Evolutionary conservation across 2,888 invertebrate species (phyloP).

Genomic region (Synanthedon andrenaeformis): DNA sequence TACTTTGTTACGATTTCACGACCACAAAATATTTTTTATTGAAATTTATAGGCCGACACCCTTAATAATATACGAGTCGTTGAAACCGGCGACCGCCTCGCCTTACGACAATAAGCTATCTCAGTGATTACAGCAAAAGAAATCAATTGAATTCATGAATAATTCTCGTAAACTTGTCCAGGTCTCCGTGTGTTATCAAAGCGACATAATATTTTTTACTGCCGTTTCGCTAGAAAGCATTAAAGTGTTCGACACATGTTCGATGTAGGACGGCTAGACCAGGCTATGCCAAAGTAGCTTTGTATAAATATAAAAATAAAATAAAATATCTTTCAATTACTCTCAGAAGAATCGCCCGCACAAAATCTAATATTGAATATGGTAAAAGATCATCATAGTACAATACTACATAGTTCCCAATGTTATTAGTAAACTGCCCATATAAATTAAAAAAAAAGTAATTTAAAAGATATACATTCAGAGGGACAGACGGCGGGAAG

Average conservation of each 20-base stretch:
- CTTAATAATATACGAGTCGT: constrained; percentile 10
- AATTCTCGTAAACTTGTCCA: constrained; percentile 47
- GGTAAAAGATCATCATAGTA: too few relatives aligned
- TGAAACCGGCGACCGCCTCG: constrained; percentile 3
- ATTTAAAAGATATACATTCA: too few relatives aligned
- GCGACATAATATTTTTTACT: constrained; percentile 55
- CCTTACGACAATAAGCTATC: constrained; percentile 31
- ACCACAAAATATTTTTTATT: constrained; percentile 32
- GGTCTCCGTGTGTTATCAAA: constrained; percentile 32
- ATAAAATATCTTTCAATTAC: constrained; percentile 1
- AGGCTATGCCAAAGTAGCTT: too few relatives aligned
- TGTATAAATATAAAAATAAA: too few relatives aligned
- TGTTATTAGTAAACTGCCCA: too few relatives aligned
- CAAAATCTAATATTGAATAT: too few relatives aligned
- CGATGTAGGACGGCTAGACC: too few relatives aligned
- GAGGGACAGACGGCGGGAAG: too few relatives aligned
- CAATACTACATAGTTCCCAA: too few relatives aligned
- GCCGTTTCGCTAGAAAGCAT: constrained; percentile 16
- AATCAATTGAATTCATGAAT: constrained; percentile 63
- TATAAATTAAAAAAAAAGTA: too few relatives aligned
- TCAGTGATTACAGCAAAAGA: constrained; percentile 38
- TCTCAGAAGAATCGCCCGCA: too few relatives aligned
- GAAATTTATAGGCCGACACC: constrained; percentile 23
- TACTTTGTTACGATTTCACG: constrained; percentile 31
- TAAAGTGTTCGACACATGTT: too few relatives aligned